Evolutionary conservation across 2,113 vertebrate genomes (phyloP).

Genomic region (Variabilichromis moorii): DNA sequence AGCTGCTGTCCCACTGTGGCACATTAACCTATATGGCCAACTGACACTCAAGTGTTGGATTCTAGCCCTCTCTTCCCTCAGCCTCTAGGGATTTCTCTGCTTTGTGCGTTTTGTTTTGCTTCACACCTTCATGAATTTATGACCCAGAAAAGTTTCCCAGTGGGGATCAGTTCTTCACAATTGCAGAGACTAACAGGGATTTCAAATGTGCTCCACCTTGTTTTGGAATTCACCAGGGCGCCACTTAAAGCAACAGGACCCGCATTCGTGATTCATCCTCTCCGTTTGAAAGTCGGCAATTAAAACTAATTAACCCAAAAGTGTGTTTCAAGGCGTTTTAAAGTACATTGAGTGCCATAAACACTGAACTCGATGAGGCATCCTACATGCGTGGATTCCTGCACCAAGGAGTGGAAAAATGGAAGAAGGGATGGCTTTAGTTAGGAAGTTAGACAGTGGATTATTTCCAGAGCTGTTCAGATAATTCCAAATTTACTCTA

Average conservation of each 20-base stretch:
- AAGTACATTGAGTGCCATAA: slow-evolving; percentile 29
- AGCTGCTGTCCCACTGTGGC: slow-evolving; percentile 31
- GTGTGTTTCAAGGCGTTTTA: slow-evolving; percentile 35
- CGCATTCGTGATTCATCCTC: background rate
- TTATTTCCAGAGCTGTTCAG: background rate
- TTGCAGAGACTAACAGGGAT: background rate
- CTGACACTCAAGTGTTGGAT: slow-evolving; percentile 6
- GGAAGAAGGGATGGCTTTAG: background rate
- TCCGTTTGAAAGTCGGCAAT: slow-evolving; percentile 15
- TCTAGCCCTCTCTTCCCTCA: background rate
- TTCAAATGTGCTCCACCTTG: background rate
- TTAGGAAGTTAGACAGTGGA: background rate
- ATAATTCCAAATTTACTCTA: background rate
- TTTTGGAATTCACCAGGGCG: background rate
- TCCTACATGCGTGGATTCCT: background rate
- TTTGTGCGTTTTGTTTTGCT: slow-evolving; percentile 19
- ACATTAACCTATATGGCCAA: slow-evolving; percentile 54
- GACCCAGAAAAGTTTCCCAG: slow-evolving; percentile 25
- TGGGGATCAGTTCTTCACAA: background rate
- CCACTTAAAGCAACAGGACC: background rate
- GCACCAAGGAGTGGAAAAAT: background rate
- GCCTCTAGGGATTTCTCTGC: slow-evolving; percentile 5
- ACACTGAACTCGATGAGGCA: slow-evolving; percentile 17
- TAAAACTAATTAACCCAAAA: slow-evolving; percentile 39
- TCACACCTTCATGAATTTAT: slow-evolving; percentile 23